Conservation (phyloP, 2,888 invertebrate species). For the Palloptera scutellata region DNA sequence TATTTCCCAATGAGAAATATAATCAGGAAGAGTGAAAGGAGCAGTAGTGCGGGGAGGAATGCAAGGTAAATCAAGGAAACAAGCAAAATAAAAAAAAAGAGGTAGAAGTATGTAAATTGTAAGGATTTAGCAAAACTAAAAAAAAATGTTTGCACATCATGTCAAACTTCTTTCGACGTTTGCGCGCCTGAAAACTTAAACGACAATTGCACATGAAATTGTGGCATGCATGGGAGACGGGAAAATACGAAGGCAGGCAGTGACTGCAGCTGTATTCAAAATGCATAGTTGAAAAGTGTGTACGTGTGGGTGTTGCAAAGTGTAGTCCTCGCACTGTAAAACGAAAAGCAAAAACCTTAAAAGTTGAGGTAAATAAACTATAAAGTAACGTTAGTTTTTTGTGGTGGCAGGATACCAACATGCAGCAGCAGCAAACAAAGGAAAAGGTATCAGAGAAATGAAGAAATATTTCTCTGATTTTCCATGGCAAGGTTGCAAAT, state of each 20-base stretch:
- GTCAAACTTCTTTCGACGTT: constrained; percentile 1
- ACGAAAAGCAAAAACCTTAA: constrained; percentile 25
- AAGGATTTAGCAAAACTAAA: constrained; percentile 15
- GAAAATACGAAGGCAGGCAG: not conserved
- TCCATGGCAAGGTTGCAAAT: too few species aligned
- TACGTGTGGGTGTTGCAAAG: constrained; percentile 8
- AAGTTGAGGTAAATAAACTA: constrained; percentile 42
- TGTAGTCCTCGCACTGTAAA: constrained; percentile 4
- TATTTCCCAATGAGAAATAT: not conserved
- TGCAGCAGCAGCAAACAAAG: constrained; percentile 12
- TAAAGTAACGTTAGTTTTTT: constrained; percentile 32
- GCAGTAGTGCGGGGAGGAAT: not conserved
- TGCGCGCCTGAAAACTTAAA: not conserved
- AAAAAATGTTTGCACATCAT: constrained; percentile 28
- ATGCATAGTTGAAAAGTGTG: not conserved
- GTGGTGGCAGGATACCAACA: not conserved
- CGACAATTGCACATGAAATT: not conserved
- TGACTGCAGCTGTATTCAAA: not conserved
- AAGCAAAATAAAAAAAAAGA: constrained; percentile 21
- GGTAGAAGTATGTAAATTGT: constrained; percentile 23
- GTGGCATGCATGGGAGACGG: not conserved
- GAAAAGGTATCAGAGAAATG: not conserved
- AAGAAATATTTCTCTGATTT: too few species aligned
- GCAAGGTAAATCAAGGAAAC: constrained; percentile 13
- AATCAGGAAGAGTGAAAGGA: not conserved